Evolutionary conservation across 2,797 vertebrate species (phyloP).

Genomic region (Hirundo rustica): DNA sequence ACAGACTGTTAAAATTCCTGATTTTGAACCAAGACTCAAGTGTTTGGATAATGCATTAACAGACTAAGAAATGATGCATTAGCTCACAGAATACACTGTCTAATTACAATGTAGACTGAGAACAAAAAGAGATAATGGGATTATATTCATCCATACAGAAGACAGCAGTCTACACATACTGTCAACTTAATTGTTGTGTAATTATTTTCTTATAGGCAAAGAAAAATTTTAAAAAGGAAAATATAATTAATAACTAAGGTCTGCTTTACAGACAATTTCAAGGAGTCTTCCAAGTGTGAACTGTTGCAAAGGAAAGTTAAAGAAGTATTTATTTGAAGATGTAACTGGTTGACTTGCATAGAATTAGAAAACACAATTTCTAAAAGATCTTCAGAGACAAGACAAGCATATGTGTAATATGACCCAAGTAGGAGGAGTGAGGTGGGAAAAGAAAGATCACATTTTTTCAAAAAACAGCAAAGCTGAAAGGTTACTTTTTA

Average conservation of each 20-base stretch:
- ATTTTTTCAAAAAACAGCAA: background rate
- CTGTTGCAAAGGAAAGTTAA: background rate
- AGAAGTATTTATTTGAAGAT: background rate
- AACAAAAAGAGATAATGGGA: background rate
- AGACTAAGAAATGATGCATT: background rate
- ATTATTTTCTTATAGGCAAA: background rate
- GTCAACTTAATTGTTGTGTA: background rate
- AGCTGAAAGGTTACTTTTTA: background rate
- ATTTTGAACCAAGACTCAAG: background rate
- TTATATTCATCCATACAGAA: background rate
- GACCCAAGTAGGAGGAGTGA: background rate
- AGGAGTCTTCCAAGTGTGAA: background rate
- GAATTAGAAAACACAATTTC: background rate
- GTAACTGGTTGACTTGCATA: background rate
- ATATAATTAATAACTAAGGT: background rate
- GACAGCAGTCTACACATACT: background rate
- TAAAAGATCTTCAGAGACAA: background rate
- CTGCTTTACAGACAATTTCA: background rate
- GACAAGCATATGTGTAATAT: background rate
- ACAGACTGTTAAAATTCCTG: background rate
- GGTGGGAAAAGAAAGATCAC: background rate
- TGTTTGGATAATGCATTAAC: background rate
- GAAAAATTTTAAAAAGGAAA: background rate
- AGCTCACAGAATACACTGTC: background rate
- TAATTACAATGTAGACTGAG: background rate